Base-by-base conservation (phyloP, 2,888 invertebrate genomes). In the Ophioninae sp. region DNA sequence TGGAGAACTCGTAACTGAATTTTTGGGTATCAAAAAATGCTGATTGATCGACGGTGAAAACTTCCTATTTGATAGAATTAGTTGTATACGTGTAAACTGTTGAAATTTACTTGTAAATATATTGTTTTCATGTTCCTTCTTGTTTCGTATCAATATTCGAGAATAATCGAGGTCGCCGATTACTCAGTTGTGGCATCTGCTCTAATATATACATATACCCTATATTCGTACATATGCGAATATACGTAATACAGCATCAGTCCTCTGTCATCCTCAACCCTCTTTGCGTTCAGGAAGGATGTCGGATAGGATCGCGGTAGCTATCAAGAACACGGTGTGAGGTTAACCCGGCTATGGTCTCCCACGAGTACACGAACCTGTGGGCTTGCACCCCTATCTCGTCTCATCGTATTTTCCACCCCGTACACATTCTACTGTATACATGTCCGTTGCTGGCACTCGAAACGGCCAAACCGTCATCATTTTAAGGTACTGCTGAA, bases 131-230 rank as follows among this genome's bases (percentile, higher is more conserved):
- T 44, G 7, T 65, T 39, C 6, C 17, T 8, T 0, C 30, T 17
- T n/a, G 30, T 65, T 65, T 51, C 68, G 30, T 51, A n/a, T 79
- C 74, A 61, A 74, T 82, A 82, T 79, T 74, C 78, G 78, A 82
- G 85, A 79, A 85, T 86, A 86, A 86, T 83, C 83, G 86, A 83
- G 83, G 69, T 81, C 65, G 56, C 68, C 79, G 82, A 79, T 82
- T 79, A 79, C 77, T 82, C 74, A 63, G 73, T 82, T 58, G 64
- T 74, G 64, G 69, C 74, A 68, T 67, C 78, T 79, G 23, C 56
- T 72, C n/a, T 37, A 20, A 79, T 79, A 61, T 17, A 68, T 22
- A 39, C n/a, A 39, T 10, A 51, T n/a, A 68, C 30, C 2, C 30
- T 30, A 30, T 3, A 30, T 3, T 30, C 30, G 30, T 51, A 69